These are phyloP conservation scores for Colaptes auratus DNA, from an alignment of 2,113 vertebrate species.

Conservation along the genomic window DNA sequence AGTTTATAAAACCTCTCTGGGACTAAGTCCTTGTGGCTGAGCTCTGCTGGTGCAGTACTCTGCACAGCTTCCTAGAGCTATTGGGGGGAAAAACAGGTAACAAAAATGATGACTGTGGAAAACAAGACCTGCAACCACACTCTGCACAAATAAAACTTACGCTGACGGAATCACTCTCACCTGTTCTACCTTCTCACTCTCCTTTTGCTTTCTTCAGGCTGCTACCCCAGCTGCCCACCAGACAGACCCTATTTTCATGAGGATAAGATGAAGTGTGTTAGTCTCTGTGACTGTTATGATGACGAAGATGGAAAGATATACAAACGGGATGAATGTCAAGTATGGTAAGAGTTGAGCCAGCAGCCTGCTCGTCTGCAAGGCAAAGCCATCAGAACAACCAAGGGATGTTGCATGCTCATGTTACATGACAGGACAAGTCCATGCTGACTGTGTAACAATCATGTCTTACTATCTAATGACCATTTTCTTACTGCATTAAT, in stretches of 20 bases:
- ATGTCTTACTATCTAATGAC: neutral
- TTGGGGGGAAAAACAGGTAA: neutral
- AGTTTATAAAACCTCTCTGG: neutral
- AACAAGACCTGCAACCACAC: neutral
- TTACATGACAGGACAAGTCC: neutral
- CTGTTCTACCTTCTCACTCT: neutral
- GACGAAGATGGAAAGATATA: slow-evolving; percentile 71
- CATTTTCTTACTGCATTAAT: neutral
- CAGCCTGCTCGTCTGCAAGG: neutral
- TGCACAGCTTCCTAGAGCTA: neutral
- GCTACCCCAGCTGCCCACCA: slow-evolving; percentile 88
- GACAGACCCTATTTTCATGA: slow-evolving; percentile 86
- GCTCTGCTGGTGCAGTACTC: neutral
- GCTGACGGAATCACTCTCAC: neutral
- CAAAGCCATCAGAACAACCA: neutral
- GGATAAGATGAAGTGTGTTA: slow-evolving; percentile 86
- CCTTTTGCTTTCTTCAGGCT: slow-evolving; percentile 74
- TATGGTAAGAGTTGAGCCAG: slow-evolving; percentile 78
- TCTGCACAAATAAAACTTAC: neutral
- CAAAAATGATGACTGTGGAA: neutral
- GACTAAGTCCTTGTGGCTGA: neutral
- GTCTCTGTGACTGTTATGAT: slow-evolving; percentile 78
- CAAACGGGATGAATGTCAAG: slow-evolving; percentile 76
- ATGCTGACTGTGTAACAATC: neutral
- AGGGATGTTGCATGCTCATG: neutral